phyloP scores from a whole-genome alignment of 1,140 invertebrate species.

The Eciton burchellii region DNA sequence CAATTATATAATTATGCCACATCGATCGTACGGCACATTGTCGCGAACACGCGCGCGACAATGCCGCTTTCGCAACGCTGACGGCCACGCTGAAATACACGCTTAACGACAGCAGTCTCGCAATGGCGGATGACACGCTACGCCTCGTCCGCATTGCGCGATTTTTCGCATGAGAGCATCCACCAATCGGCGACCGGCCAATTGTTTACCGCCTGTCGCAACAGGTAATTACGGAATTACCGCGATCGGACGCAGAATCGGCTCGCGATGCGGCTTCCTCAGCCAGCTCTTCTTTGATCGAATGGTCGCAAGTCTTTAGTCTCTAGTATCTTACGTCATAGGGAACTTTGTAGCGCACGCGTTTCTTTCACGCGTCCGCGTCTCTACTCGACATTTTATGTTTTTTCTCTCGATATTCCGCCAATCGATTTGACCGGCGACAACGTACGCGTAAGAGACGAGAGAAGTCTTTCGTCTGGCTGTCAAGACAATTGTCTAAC shows the following conservation, averaged over 20 bases:
- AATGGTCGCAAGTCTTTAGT: not conserved
- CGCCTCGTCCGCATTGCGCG: not conserved
- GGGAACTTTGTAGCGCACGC: not conserved
- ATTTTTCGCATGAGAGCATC: conserved; percentile 17
- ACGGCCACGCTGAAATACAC: not conserved
- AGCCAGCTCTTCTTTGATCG: no score
- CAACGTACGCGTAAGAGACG: not conserved
- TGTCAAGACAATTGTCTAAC: not conserved
- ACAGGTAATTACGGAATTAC: not conserved
- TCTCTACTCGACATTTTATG: not conserved
- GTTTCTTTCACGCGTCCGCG: not conserved
- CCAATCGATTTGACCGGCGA: not conserved
- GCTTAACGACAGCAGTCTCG: not conserved
- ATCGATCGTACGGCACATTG: conserved; percentile 14
- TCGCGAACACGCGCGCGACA: conserved; percentile 21
- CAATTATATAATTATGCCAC: conserved; percentile 35
- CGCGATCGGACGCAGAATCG: conserved; percentile 10
- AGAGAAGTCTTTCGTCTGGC: not conserved
- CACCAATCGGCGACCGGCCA: not conserved
- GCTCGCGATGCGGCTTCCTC: no score
- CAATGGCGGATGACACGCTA: conserved; percentile 20
- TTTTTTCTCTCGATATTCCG: no score
- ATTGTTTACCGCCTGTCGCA: not conserved
- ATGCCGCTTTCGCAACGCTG: conserved; percentile 37
- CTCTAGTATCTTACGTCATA: not conserved